Percentiles rank a stretch among this genome's conserved stretches.
Conservation (phyloP, 92 coral and sea anemone species). For the Umimayanthus chanpuru region DNA sequence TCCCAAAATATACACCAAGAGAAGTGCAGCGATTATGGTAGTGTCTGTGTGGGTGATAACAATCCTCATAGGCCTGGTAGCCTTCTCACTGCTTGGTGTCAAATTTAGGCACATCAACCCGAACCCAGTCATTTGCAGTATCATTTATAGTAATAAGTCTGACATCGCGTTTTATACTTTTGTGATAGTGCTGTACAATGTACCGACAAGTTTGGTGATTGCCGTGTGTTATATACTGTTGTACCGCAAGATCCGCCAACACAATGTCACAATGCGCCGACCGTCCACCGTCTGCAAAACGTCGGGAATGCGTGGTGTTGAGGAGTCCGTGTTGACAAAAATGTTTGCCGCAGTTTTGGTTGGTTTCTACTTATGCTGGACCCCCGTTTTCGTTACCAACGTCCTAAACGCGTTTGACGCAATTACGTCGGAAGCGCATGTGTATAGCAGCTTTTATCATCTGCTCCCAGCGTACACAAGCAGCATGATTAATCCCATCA, state of each 20-base stretch:
- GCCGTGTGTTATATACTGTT: not conserved
- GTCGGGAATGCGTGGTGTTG: not conserved
- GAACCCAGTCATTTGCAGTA: not conserved
- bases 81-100: not conserved
- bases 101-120: not conserved
- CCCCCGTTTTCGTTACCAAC: slow-evolving; percentile 4
- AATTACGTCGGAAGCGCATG: not conserved
- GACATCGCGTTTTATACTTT: not conserved
- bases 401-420: slow-evolving; percentile 1
- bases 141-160: not conserved
- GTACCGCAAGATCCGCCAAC: not conserved
- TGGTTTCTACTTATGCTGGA: not conserved
- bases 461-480: not conserved
- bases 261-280: not conserved
- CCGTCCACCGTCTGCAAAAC: not conserved
- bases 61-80: not conserved
- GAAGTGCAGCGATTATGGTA: not conserved
- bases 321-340: not conserved
- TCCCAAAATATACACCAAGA: not conserved
- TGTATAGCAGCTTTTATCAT: slow-evolving; percentile 2
- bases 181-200: not conserved
- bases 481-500: too few relatives aligned
- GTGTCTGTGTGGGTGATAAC: not conserved
- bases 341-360: not conserved
- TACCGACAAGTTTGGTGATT: not conserved